Conservation (phyloP, 1,140 invertebrate species). For the Homarus americanus region DNA sequence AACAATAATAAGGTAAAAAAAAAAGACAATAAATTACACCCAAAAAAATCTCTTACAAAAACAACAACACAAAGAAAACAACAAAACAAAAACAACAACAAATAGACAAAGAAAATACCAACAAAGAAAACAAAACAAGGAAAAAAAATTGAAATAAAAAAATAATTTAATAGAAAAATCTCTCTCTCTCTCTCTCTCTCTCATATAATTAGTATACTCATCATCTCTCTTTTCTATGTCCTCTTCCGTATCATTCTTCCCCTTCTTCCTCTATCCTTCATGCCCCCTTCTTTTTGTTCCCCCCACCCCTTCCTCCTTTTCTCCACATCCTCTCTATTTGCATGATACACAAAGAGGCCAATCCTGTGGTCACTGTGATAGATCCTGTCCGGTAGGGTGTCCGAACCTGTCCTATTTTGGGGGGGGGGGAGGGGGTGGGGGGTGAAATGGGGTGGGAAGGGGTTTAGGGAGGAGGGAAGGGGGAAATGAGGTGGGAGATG, state of each 20-base stretch:
- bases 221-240: background rate
- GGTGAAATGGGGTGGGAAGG: too few species aligned
- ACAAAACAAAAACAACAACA: too few species aligned
- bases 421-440: background rate
- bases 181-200: too few species aligned
- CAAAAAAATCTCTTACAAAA: too few species aligned
- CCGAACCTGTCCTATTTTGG: background rate
- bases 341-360: background rate
- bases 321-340: background rate
- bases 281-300: background rate
- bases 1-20: too few species aligned
- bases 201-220: background rate
- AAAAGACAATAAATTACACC: too few species aligned
- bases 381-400: slow-evolving; percentile 1
- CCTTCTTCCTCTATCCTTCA: slow-evolving; percentile 6
- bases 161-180: too few species aligned
- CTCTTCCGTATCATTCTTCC: background rate
- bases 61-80: too few species aligned
- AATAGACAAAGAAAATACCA: too few species aligned
- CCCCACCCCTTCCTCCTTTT: background rate
- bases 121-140: too few species aligned
- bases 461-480: background rate
- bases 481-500: background rate
- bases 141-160: too few species aligned
- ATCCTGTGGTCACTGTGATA: background rate